Evolutionary conservation across 1,140 invertebrate species (phyloP), one percentile per base, ranked within the genome.

Genomic region (Papilio polyxenes): DNA sequence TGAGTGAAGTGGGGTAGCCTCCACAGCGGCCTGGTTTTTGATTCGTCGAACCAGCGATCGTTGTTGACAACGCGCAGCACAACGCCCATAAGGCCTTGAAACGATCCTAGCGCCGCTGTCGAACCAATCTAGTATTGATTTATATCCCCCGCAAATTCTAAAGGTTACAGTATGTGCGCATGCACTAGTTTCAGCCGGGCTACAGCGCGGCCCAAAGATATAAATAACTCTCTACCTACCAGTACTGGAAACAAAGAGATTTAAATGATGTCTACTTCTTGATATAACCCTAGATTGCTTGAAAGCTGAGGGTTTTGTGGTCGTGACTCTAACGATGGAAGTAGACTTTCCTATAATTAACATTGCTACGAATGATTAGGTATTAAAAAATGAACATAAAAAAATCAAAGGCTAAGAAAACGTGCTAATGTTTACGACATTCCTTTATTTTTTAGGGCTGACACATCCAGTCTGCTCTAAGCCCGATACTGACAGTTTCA

Each of bases 1-100:
- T 75, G 74, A 75, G 74, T 44, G 9, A 15, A 4, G 74, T 44
- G 74, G 44, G 20, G 74, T 49, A 11, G 17, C 74, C 74, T 20
- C 74, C 40, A 3, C 10, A 23, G 17, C 44, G 31, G 37, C 37
- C 40, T 20, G 74, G 17, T 23, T 23, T 8, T 44, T 75, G 74
- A 75, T 75, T 75, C 44, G 74, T 75, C 31, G 74, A 13, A 23
- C n/a, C 7, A 9, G 9, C 17, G 17, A 49, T 75, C 20, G 74
- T 4, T 23, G 40, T 75, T 23, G 44, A 10, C 44, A 75, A 23
- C 74, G 40, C 7, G 4, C 10, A 49, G 40, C 15, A 20, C n/a
- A 17, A n/a, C 74, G 74, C 74, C 72, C 72, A 75, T 75, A 48
- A 75, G 40, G 8, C 74, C 74, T 75, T 75, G 74, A 75, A 37